Evolutionary conservation across 2,797 vertebrate genomes (phyloP).

Genomic region (Syngnathus rostellatus): DNA sequence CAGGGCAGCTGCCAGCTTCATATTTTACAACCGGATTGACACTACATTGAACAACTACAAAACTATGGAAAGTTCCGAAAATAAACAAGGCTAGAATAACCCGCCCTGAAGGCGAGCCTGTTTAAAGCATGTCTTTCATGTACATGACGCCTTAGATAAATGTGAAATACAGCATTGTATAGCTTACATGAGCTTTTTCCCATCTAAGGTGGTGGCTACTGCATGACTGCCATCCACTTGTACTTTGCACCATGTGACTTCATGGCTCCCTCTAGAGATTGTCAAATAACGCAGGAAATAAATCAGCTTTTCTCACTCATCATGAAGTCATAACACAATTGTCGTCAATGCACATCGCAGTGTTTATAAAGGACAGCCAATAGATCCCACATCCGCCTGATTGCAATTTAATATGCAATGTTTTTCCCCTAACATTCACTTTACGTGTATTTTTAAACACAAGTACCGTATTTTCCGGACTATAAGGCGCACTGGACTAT

Average conservation of each 20-base stretch:
- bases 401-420: too few species aligned
- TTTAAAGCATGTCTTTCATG: background rate
- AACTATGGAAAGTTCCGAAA: constrained; percentile 11
- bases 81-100: background rate
- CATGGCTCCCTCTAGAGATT: constrained; percentile 9
- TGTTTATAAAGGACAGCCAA: background rate
- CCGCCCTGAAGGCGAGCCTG: background rate
- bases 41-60: background rate
- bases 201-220: constrained; percentile 4
- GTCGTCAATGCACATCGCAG: constrained; percentile 7
- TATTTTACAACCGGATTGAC: background rate
- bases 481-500: too few species aligned
- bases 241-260: constrained; percentile 7
- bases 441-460: too few species aligned
- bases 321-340: constrained; percentile 11
- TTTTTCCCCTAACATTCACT: too few species aligned
- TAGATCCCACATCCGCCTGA: background rate
- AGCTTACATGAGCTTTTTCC: background rate
- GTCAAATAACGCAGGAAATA: constrained; percentile 20
- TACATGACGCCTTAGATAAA: background rate
- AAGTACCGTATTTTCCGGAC: too few species aligned
- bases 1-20: background rate
- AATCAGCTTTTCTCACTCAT: constrained; percentile 12
- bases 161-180: background rate
- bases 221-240: background rate